Percentiles rank a stretch among this genome's conserved stretches.
Evolutionary conservation across 1,140 invertebrate species (phyloP).

Genomic region (Propsilocerus akamusi): DNA sequence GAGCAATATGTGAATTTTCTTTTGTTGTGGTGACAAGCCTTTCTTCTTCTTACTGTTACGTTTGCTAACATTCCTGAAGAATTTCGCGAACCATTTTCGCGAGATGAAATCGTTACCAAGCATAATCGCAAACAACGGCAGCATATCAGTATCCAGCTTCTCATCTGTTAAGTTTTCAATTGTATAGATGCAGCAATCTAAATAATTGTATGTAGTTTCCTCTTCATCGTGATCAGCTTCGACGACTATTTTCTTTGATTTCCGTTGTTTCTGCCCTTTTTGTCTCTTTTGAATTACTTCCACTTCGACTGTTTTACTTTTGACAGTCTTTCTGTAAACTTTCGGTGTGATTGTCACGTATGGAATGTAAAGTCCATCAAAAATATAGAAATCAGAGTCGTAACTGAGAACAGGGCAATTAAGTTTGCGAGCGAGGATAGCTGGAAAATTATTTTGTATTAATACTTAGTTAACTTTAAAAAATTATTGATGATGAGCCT

Average conservation of each 20-base stretch:
- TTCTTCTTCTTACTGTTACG: slow-evolving; percentile 32
- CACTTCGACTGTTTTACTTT: slow-evolving; percentile 4
- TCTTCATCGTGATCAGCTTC: slow-evolving; percentile 6
- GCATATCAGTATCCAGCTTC: slow-evolving; percentile 37
- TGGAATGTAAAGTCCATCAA: slow-evolving; percentile 63
- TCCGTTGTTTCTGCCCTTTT: slow-evolving; percentile 18
- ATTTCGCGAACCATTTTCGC: slow-evolving; percentile 40
- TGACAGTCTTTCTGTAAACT: slow-evolving; percentile 16
- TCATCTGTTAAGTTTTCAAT: slow-evolving; percentile 41
- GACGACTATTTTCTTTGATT: slow-evolving; percentile 12
- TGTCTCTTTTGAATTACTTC: slow-evolving; percentile 10
- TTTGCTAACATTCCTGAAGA: slow-evolving; percentile 45
- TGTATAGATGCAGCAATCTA: slow-evolving; percentile 51
- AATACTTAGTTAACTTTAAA: no score
- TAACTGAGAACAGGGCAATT: slow-evolving; percentile 71
- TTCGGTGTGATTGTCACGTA: slow-evolving; percentile 41
- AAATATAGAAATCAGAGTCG: slow-evolving; percentile 85
- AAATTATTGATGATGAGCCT: neutral
- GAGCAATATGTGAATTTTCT: slow-evolving; percentile 44
- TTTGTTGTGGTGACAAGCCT: slow-evolving; percentile 32
- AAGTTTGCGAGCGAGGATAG: slow-evolving; percentile 49
- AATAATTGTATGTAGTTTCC: slow-evolving; percentile 18
- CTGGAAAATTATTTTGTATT: no score
- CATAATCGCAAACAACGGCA: slow-evolving; percentile 62
- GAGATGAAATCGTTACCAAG: slow-evolving; percentile 79